These are phyloP conservation scores for Scaptomyza graminum DNA, from an alignment of 1,140 invertebrate species.

Conservation along the genomic window DNA sequence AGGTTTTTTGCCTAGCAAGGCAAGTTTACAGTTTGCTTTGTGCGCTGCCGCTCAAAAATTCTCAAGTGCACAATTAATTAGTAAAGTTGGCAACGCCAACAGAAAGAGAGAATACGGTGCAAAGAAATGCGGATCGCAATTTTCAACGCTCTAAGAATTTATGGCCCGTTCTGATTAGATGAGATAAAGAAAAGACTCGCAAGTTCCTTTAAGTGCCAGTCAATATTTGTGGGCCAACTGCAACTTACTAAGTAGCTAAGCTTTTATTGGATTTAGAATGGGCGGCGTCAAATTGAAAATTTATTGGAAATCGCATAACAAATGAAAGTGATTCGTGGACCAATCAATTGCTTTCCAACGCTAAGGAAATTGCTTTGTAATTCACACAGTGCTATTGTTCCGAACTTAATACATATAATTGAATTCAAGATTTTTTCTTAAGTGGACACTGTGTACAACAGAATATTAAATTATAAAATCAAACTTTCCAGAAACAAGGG, in stretches of 20 bases:
- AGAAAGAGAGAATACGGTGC: slow-evolving; percentile 2
- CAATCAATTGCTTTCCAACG: slow-evolving; percentile 42
- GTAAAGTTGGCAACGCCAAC: slow-evolving; percentile 60
- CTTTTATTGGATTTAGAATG: slow-evolving; percentile 22
- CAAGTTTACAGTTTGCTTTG: slow-evolving; percentile 66
- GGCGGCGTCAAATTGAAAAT: slow-evolving; percentile 61
- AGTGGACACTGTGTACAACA: neutral
- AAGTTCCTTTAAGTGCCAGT: slow-evolving; percentile 21
- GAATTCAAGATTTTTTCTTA: slow-evolving; percentile 27
- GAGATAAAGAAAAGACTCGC: slow-evolving; percentile 17
- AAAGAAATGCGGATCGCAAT: slow-evolving; percentile 39
- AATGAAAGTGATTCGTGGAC: slow-evolving; percentile 48
- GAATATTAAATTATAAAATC: too few species aligned
- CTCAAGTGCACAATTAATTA: slow-evolving; percentile 82
- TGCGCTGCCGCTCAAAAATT: slow-evolving; percentile 64
- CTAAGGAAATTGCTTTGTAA: slow-evolving; percentile 1
- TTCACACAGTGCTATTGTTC: slow-evolving; percentile 13
- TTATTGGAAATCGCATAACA: slow-evolving; percentile 76
- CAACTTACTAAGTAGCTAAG: slow-evolving; percentile 55
- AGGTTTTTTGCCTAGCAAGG: slow-evolving; percentile 57
- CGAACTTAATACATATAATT: slow-evolving; percentile 6
- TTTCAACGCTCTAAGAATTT: slow-evolving; percentile 56
- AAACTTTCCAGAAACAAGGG: too few species aligned
- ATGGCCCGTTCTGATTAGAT: slow-evolving; percentile 65
- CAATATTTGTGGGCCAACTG: too few species aligned